Conservation (phyloP, 2,113 vertebrate species). For the Atherinomorus stipes region DNA sequence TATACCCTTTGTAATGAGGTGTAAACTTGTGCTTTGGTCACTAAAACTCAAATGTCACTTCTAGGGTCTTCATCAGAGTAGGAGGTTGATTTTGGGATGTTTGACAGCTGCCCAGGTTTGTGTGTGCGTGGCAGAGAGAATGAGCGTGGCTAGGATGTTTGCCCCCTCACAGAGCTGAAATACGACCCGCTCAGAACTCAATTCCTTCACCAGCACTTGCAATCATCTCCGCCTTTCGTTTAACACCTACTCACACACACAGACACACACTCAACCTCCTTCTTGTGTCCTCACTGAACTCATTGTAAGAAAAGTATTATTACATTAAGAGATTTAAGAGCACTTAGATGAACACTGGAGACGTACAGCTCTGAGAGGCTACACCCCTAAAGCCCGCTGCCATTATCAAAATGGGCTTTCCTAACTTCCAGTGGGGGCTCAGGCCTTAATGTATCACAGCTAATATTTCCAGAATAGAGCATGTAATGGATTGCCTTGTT, state of each 20-base stretch:
- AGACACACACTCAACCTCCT: constrained; percentile 7
- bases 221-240: constrained; percentile 71
- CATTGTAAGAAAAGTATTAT: constrained; percentile 41
- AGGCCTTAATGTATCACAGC: constrained; percentile 22
- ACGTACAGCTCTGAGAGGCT: not conserved
- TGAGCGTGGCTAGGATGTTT: constrained; percentile 7
- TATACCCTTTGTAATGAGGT: too few relatives aligned
- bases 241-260: constrained; percentile 34
- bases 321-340: constrained; percentile 48
- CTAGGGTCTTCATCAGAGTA: not conserved
- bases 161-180: constrained; percentile 46
- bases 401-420: constrained; percentile 17
- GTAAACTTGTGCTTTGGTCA: not conserved
- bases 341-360: constrained; percentile 17
- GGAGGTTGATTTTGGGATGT: not conserved
- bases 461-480: constrained; percentile 36
- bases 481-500: constrained; percentile 24
- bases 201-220: constrained; percentile 62
- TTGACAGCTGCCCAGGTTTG: constrained; percentile 3
- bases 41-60: not conserved
- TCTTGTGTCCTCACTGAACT: constrained; percentile 9
- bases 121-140: not conserved
- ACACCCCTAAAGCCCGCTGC: constrained; percentile 3
- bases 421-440: not conserved
- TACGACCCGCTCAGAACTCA: constrained; percentile 66